Conservation (phyloP, 2,888 invertebrate genomes). For the Tetanocera ferruginea region DNA sequence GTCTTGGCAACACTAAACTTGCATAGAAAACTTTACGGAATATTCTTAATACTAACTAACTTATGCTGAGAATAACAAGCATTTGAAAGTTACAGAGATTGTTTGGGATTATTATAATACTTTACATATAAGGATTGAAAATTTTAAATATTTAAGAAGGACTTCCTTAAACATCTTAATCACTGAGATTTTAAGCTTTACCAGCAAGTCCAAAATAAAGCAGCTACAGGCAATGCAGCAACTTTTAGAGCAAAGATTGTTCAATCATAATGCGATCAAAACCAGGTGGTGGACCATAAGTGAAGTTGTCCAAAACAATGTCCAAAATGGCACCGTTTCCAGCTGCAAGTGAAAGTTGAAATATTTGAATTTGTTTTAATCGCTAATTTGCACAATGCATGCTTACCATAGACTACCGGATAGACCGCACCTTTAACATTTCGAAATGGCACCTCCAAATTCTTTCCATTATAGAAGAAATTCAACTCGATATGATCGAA, state of each 20-base stretch:
- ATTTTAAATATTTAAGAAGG: too few species aligned
- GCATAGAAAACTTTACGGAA: neutral
- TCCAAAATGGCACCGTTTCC: conserved; percentile 98
- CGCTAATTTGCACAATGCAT: neutral
- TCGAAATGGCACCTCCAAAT: conserved; percentile 85
- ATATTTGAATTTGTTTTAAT: neutral
- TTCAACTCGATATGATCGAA: conserved; percentile 97
- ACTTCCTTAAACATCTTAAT: neutral
- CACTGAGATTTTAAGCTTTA: neutral
- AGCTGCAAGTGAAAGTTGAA: conserved; percentile 76
- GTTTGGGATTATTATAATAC: too few species aligned
- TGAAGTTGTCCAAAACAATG: conserved; percentile 91
- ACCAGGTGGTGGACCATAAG: conserved; percentile 85
- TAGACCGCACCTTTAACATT: conserved; percentile 92
- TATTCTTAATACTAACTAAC: neutral
- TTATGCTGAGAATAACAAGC: neutral
- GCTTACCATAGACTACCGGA: conserved; percentile 92
- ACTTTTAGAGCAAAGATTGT: conserved; percentile 89
- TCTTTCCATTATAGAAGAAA: conserved; percentile 93
- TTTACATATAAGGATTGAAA: too few species aligned
- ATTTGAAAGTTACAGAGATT: too few species aligned
- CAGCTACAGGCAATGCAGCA: neutral
- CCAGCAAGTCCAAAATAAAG: neutral
- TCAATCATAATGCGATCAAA: conserved; percentile 97
- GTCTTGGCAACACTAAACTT: neutral